Conservation (phyloP, 2,113 vertebrate genomes). For the Ailurus styani region DNA sequence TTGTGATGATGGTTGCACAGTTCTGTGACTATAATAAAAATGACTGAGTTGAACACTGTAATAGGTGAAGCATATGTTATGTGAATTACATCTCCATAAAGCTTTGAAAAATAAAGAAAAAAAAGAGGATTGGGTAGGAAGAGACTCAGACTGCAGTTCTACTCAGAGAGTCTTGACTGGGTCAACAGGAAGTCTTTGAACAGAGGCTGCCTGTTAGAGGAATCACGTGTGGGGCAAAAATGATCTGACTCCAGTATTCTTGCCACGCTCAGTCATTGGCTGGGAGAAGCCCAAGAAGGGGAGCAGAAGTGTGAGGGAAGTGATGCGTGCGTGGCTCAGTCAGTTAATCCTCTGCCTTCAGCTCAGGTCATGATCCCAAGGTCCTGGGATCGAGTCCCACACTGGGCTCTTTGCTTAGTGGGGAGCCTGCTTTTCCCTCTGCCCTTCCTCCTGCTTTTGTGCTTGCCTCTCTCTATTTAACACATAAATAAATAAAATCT, state of each 20-base stretch:
- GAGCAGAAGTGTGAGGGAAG: neutral
- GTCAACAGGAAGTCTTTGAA: neutral
- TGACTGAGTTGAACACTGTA: neutral
- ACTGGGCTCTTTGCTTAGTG: neutral
- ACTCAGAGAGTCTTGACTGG: neutral
- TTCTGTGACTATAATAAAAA: neutral
- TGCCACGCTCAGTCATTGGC: neutral
- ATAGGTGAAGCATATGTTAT: neutral
- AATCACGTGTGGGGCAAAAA: neutral
- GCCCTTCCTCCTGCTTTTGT: neutral
- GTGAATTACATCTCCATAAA: neutral
- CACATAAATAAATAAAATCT: no score
- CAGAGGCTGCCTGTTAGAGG: neutral
- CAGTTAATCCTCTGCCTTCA: neutral
- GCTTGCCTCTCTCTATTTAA: no score
- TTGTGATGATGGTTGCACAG: neutral
- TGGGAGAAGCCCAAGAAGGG: neutral
- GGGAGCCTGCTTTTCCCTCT: neutral
- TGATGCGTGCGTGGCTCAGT: neutral
- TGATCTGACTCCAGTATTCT: neutral
- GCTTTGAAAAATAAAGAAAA: neutral
- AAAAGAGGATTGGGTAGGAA: neutral
- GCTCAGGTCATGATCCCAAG: neutral
- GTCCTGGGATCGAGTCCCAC: neutral
- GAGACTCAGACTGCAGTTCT: neutral